phyloP scores from a whole-genome alignment of 53 echinoderm and acorn worm genomes.

The Zoroaster sp. region DNA sequence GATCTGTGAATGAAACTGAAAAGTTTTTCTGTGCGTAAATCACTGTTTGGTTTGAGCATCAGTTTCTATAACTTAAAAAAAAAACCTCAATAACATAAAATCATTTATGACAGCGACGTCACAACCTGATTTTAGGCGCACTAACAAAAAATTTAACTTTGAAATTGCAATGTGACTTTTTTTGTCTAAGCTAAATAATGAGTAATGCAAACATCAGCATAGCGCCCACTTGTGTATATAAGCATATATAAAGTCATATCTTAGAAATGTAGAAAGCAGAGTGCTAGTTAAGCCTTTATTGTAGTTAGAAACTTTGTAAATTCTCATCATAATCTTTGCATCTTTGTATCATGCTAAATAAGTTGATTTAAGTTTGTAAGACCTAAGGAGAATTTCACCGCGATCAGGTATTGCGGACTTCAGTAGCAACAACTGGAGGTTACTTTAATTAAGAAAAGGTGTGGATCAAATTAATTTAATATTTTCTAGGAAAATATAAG shows the following conservation, averaged over 20 bases:
- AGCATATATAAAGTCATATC: not conserved
- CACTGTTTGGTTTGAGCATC: too few relatives aligned
- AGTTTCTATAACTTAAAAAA: too few relatives aligned
- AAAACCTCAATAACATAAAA: too few relatives aligned
- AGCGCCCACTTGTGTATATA: not conserved
- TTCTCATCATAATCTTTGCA: slow-evolving; percentile 11
- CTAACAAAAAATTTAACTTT: too few relatives aligned
- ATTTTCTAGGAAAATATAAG: not conserved
- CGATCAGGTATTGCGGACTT: slow-evolving; percentile 10
- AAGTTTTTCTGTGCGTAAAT: too few relatives aligned
- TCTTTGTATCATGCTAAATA: slow-evolving; percentile 15
- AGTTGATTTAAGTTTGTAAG: slow-evolving; percentile 15
- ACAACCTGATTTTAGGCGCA: too few relatives aligned
- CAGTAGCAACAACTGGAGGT: not conserved
- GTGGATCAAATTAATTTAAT: slow-evolving; percentile 18
- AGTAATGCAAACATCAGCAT: not conserved
- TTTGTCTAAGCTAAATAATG: too few relatives aligned
- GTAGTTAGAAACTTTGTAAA: not conserved
- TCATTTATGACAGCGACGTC: too few relatives aligned
- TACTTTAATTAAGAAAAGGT: slow-evolving; percentile 11
- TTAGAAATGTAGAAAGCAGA: not conserved
- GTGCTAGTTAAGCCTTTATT: not conserved
- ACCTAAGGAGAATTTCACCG: slow-evolving; percentile 3
- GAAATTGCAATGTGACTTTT: too few relatives aligned
- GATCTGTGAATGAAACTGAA: too few relatives aligned